A percentile compares a stretch with the other conserved stretches of the same genome.
Conservation (phyloP, 1,140 invertebrate species). For the Galendromus occidentalis region DNA sequence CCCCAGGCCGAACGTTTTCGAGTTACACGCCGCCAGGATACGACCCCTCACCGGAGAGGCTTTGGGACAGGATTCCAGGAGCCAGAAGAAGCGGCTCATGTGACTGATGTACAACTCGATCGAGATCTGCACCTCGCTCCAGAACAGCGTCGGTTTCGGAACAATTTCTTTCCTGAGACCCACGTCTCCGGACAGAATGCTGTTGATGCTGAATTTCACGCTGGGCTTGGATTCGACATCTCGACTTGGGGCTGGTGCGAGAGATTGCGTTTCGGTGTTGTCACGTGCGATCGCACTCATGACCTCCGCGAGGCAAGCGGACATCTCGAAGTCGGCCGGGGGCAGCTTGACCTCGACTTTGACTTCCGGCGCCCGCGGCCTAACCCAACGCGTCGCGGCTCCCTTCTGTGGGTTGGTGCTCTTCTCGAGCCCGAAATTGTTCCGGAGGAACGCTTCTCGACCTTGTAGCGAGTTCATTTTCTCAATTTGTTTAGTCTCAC, state of each 20-base stretch:
- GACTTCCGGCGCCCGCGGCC: background rate
- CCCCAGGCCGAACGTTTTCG: background rate
- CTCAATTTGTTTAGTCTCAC: no score
- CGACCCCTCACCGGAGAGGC: background rate
- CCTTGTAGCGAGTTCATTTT: no score
- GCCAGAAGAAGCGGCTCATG: conserved; percentile 1
- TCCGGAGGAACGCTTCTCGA: background rate
- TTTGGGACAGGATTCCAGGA: background rate
- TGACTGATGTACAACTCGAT: background rate
- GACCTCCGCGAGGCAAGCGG: background rate
- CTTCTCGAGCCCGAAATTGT: background rate
- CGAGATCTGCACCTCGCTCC: background rate
- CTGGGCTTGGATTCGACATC: no score
- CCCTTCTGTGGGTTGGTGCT: no score
- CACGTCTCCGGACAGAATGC: background rate
- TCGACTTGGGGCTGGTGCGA: no score
- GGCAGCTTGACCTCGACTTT: background rate
- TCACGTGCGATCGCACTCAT: background rate
- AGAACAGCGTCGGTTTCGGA: background rate
- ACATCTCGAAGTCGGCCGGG: conserved; percentile 1
- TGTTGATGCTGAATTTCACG: conserved; percentile 8
- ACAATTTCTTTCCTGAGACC: background rate
- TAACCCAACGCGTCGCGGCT: no score
- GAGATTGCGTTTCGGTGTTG: background rate
- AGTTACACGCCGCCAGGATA: background rate